These are phyloP conservation scores for Pteria penguin DNA, from an alignment of 2,888 invertebrate species.

Conservation along the genomic window DNA sequence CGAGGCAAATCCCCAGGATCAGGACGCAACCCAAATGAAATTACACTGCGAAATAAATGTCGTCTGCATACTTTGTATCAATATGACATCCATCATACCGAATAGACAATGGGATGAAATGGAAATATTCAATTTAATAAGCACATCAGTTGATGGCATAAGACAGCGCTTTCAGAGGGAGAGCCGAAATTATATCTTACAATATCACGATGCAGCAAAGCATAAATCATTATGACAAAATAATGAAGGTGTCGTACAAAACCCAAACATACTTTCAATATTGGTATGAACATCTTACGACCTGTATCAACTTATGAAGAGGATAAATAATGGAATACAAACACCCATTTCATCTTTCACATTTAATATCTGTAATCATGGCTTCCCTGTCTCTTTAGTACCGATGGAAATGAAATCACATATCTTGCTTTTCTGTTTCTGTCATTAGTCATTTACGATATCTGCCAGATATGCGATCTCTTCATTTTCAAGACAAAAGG, in stretches of 20 bases:
- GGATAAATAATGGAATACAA: constrained; percentile 9
- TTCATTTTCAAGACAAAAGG: not conserved
- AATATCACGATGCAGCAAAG: not conserved
- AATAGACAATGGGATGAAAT: constrained; percentile 30
- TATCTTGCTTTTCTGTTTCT: not conserved
- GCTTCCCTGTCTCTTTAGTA: not conserved
- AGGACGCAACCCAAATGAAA: constrained; percentile 24
- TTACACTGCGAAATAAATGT: constrained; percentile 22
- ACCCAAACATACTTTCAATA: constrained; percentile 7
- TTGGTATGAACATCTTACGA: constrained; percentile 1
- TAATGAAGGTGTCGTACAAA: not conserved
- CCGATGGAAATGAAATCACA: not conserved
- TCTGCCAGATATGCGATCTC: not conserved
- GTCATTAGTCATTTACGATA: not conserved
- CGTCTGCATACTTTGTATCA: constrained; percentile 28
- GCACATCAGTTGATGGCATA: constrained; percentile 11
- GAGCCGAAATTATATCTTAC: constrained; percentile 7
- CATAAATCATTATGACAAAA: constrained; percentile 14
- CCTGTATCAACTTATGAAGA: not conserved
- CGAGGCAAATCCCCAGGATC: constrained; percentile 25
- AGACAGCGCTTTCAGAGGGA: not conserved
- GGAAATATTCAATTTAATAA: constrained; percentile 35
- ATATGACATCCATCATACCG: constrained; percentile 27
- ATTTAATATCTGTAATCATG: not conserved
- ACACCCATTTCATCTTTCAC: constrained; percentile 9